These are phyloP conservation scores for Heliconius hewitsoni DNA, from an alignment of 1,140 invertebrate species.

Conservation along the genomic window DNA sequence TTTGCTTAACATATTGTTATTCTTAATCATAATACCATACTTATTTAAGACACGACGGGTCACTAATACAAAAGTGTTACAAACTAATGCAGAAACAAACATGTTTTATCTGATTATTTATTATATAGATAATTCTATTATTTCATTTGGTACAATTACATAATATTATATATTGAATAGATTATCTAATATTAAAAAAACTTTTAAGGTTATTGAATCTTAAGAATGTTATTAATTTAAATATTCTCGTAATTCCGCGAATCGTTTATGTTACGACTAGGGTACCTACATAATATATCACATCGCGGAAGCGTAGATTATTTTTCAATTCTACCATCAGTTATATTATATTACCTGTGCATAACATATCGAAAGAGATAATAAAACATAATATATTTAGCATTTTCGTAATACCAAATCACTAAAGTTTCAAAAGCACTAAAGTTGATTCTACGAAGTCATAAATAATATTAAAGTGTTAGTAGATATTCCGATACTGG, in stretches of 20 bases:
- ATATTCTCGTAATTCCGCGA: background rate
- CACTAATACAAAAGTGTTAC: background rate
- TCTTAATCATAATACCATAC: background rate
- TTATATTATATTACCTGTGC: constrained; percentile 26
- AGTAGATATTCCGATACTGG: constrained; percentile 50
- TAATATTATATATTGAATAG: background rate
- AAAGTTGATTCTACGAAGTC: constrained; percentile 45
- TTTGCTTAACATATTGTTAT: no score
- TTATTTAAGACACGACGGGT: background rate
- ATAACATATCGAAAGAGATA: constrained; percentile 40
- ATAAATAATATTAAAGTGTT: constrained; percentile 43
- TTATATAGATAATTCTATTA: background rate
- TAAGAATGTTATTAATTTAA: background rate
- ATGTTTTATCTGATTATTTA: constrained; percentile 13
- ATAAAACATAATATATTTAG: constrained; percentile 36
- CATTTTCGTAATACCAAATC: background rate
- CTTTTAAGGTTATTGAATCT: background rate
- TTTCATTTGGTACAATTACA: background rate
- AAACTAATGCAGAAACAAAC: background rate
- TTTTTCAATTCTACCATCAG: constrained; percentile 23
- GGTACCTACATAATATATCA: constrained; percentile 14
- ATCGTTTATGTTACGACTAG: constrained; percentile 10
- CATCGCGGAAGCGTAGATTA: constrained; percentile 21
- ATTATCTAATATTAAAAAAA: background rate
- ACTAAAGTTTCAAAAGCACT: background rate